phyloP scores from a whole-genome alignment of 2,797 vertebrate genomes.

The Valencia hispanica region DNA sequence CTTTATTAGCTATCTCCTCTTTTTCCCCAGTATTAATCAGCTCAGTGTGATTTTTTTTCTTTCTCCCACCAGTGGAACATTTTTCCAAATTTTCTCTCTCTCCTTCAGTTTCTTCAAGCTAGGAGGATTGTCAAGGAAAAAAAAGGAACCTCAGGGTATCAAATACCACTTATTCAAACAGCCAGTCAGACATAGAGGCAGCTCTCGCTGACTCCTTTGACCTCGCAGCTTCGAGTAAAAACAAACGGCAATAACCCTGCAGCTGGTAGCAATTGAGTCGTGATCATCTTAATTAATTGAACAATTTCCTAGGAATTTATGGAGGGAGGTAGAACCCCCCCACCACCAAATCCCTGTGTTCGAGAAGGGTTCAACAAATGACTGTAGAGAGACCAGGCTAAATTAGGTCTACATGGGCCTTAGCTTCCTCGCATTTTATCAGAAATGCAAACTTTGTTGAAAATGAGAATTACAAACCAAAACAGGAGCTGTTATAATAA shows the following conservation, averaged over 20 bases:
- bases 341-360: constrained; percentile 67
- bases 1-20: constrained; percentile 26
- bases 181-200: constrained; percentile 90
- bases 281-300: constrained; percentile 95
- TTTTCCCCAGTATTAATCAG: constrained; percentile 26
- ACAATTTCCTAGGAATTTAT: constrained; percentile 89
- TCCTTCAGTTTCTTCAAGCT: constrained; percentile 60
- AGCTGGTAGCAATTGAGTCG: constrained; percentile 91
- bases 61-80: constrained; percentile 45
- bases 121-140: constrained; percentile 55
- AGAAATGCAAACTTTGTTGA: constrained; percentile 28
- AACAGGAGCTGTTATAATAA: constrained; percentile 10
- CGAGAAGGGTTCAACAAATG: constrained; percentile 67
- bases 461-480: constrained; percentile 21
- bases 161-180: constrained; percentile 94
- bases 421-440: constrained; percentile 10
- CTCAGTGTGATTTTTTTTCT: constrained; percentile 39
- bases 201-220: constrained; percentile 88
- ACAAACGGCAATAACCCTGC: constrained; percentile 89
- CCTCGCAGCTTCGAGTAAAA: constrained; percentile 86
- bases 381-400: constrained; percentile 64
- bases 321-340: constrained; percentile 66
- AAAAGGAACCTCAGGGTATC: constrained; percentile 85
- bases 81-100: constrained; percentile 62
- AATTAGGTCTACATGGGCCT: constrained; percentile 55